Base-by-base conservation (phyloP, 2,888 invertebrate genomes). In the Cremastobaeus sp. region DNA sequence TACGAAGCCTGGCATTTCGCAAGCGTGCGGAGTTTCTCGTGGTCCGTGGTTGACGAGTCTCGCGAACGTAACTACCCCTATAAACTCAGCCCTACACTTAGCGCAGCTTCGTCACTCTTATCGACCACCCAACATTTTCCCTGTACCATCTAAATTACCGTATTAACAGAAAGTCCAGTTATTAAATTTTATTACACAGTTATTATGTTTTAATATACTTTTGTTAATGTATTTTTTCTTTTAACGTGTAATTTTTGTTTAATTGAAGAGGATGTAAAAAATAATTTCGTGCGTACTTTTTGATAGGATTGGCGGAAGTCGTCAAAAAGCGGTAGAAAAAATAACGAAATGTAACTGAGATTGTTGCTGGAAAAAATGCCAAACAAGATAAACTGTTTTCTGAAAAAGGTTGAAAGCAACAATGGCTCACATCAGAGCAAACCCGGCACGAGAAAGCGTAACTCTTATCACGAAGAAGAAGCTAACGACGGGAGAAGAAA, bases 401-500 rank as follows among this genome's bases (percentile, higher is more conserved):
- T 35, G 20, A 45, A 68, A 52, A 59, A 28, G 43, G 43, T 43
- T 57, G 48, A 68, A 68, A 37, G 50, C 52, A 66, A 66, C 66
- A 66, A 68, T 68, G 54, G 47, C 47, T 60, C 43, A 60, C 62
- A 41, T 41, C 25, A 25, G 41, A 37, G 39, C 30, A 12, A 17
- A 41, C 18, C 34, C 12, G 35, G 55, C 21, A 57, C 35, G 57
- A 59, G 55, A 68, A 73, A 73, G 41, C 68, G 81, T 77, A 78
- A 76, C 81, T 83, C 83, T 85, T 85, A 85, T 85, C 84, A 79
- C 78, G 74, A 78, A 79, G 77, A 82, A 83, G 79, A 82, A 83
- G 79, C 81, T 79, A 78, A 77, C 79, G 78, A 74, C 78, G 79
- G 78, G 80, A 82, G 78, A 80, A 81, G 81, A 84, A 85, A 84